These are phyloP conservation scores for Anastrepha obliqua DNA, from an alignment of 1,140 invertebrate genomes.

Conservation along the genomic window DNA sequence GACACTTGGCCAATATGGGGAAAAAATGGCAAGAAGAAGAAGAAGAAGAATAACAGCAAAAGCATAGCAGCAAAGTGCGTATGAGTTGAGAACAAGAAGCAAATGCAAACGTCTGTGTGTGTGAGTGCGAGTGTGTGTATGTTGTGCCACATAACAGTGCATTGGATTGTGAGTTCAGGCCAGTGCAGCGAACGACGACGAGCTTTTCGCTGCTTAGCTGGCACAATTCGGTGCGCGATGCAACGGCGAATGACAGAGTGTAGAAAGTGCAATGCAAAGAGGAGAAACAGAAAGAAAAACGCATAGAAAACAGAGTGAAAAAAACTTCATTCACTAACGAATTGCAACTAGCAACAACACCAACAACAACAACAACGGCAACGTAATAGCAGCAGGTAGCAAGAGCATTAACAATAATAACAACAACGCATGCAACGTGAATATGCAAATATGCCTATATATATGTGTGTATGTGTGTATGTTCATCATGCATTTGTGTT, in stretches of 20 bases:
- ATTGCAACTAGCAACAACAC: constrained; percentile 18
- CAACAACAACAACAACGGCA: not conserved
- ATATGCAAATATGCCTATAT: not conserved
- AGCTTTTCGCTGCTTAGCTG: constrained; percentile 22
- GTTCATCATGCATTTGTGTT: not conserved
- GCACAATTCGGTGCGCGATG: not conserved
- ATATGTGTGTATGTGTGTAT: not conserved
- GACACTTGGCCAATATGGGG: constrained; percentile 41
- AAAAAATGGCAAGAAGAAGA: constrained; percentile 11
- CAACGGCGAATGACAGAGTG: not conserved
- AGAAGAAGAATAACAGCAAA: constrained; percentile 32
- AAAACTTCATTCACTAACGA: not conserved
- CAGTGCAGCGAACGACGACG: constrained; percentile 39
- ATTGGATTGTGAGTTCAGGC: constrained; percentile 42
- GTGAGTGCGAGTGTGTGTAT: not conserved
- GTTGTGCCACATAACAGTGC: constrained; percentile 43
- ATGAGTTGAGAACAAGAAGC: not conserved
- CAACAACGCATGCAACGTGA: not conserved
- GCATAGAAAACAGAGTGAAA: not conserved
- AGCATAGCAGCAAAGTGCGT: constrained; percentile 43
- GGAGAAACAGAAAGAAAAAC: constrained; percentile 2
- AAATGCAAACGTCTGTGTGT: not conserved
- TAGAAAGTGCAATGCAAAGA: constrained; percentile 43
- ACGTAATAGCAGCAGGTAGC: constrained; percentile 7
- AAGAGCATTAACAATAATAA: not conserved